These are phyloP conservation scores for Arrhopalites spinosus DNA, from an alignment of 2,888 invertebrate genomes.

Conservation along the genomic window DNA sequence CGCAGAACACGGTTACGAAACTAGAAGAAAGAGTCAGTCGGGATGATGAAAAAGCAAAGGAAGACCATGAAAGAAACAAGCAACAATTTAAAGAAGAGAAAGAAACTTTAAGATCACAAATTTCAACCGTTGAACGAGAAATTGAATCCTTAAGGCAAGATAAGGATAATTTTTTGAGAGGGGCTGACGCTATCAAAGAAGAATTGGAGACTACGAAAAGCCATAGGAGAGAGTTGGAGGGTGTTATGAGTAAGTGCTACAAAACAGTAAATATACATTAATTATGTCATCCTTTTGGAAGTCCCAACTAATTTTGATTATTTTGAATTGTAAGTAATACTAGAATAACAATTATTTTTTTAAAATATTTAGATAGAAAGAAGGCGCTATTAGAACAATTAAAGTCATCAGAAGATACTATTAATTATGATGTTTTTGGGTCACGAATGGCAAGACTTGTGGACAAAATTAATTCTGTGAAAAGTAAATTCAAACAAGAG, in stretches of 20 bases:
- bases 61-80: conserved; percentile 23
- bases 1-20: background rate
- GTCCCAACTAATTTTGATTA: background rate
- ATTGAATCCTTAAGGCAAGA: conserved; percentile 8
- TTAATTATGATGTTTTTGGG: conserved; percentile 36
- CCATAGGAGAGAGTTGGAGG: conserved; percentile 3
- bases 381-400: background rate
- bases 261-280: background rate
- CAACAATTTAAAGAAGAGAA: conserved; percentile 17
- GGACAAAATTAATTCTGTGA: conserved; percentile 41
- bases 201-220: conserved; percentile 18
- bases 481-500: conserved; percentile 36
- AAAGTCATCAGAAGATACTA: background rate
- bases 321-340: too few species aligned
- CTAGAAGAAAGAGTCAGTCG: conserved; percentile 5
- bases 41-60: conserved; percentile 12
- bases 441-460: conserved; percentile 45
- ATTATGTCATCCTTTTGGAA: background rate
- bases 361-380: background rate
- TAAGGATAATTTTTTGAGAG: background rate
- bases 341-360: background rate
- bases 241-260: conserved; percentile 1
- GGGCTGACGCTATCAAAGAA: background rate
- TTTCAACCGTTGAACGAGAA: background rate
- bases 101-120: conserved; percentile 13